Percentiles rank a stretch among this genome's conserved stretches.
phyloP scores from a whole-genome alignment of 2,113 vertebrate genomes.

The Cebidichthys violaceus region DNA sequence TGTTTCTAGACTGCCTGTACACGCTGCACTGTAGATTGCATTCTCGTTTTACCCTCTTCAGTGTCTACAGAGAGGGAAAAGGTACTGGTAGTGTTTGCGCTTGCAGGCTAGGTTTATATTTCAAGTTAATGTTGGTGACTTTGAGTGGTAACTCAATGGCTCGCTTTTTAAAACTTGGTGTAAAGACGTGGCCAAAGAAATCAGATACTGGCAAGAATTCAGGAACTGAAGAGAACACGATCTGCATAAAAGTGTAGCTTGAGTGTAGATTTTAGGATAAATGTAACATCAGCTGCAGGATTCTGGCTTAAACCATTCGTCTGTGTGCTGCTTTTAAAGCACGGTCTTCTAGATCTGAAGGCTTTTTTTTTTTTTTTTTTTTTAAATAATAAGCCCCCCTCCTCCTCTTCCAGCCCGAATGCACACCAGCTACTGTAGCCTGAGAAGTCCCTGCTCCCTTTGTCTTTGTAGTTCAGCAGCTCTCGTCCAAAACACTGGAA shows the following conservation, averaged over 20 bases:
- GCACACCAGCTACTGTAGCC: slow-evolving; percentile 67
- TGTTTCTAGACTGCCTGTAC: background rate
- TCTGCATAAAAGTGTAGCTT: slow-evolving; percentile 30
- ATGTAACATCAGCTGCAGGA: slow-evolving; percentile 42
- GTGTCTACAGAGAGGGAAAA: background rate
- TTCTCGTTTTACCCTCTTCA: background rate
- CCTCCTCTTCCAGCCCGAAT: slow-evolving; percentile 33
- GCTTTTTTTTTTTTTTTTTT: slow-evolving; percentile 57
- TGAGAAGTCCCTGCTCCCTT: slow-evolving; percentile 73
- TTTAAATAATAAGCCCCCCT: slow-evolving; percentile 30
- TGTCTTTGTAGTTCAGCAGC: slow-evolving; percentile 77
- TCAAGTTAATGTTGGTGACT: slow-evolving; percentile 31
- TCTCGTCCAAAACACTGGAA: slow-evolving; percentile 70
- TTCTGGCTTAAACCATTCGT: slow-evolving; percentile 43
- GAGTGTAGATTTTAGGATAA: slow-evolving; percentile 28
- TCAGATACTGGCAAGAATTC: slow-evolving; percentile 39
- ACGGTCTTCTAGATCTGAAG: slow-evolving; percentile 42
- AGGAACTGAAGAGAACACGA: slow-evolving; percentile 12
- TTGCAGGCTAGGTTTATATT: slow-evolving; percentile 11
- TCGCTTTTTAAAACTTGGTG: slow-evolving; percentile 8
- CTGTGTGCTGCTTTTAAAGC: slow-evolving; percentile 40
- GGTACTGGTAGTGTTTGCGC: background rate
- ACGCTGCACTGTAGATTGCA: background rate
- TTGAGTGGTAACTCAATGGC: slow-evolving; percentile 15
- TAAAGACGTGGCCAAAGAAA: slow-evolving; percentile 7